Evolutionary conservation across 2,113 vertebrate species (phyloP), one percentile per base, ranked within the genome.

Genomic region (Lepus americanus): DNA sequence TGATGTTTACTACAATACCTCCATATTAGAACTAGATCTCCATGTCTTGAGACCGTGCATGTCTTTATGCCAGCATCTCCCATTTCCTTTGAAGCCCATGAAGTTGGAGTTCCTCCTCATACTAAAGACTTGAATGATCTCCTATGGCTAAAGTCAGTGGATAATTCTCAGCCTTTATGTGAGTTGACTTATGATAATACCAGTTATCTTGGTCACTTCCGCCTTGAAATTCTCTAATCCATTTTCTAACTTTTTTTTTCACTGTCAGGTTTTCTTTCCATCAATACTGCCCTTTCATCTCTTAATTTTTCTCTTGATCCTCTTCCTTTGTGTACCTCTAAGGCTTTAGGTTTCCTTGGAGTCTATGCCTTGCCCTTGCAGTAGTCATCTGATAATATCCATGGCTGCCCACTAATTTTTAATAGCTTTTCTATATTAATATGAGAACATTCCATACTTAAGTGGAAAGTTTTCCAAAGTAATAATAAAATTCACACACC

Each of bases 341-440:
- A 85, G 59, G 79, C 76, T 89, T 76, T 51, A 23, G 49, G 53
- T 92, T 95, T 94, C 74, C 64, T 91, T 63, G 78, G 31, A 87
- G 27, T 66, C 59, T 76, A 11, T 77, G 25, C 39, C 73, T 82
- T 90, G 44, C 93, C 39, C 36, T 95, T 61, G 0, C 33, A 72
- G 29, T 36, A 66, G 10, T 7, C 49, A 79, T 78, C 14, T 88
- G 31, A 53, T 91, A 84, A 70, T 80, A 36, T 36, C 63, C 66
- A 80, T 55, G 72, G 83, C 29, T 78, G 16, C 9, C 44, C 6
- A 61, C 44, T 79, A 59, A 67, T 91, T 88, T 49, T 91, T 12
- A 84, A 63, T 44, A 67, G 19, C 4, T 10, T 85, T 90, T 53
- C 29, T 76, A 27, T 69, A 23, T 89, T 81, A 76, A 39, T 14